These are phyloP conservation scores for Cheilosia grossa DNA, from an alignment of 2,888 invertebrate species.

Conservation along the genomic window DNA sequence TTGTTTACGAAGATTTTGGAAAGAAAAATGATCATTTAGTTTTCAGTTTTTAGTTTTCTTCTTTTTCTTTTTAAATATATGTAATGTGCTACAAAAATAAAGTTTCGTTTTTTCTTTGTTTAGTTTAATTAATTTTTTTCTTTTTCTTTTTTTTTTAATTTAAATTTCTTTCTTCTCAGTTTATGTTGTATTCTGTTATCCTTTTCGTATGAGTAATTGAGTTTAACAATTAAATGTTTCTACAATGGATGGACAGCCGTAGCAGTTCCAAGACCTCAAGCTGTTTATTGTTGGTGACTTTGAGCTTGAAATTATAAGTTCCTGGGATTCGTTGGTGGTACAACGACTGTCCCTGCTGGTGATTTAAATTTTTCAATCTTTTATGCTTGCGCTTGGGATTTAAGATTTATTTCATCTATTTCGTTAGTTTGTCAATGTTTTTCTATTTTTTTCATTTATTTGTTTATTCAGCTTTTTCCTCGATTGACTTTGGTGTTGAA, in stretches of 20 bases:
- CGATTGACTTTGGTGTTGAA: constrained; percentile 9
- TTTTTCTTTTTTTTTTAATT: constrained; percentile 43
- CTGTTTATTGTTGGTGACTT: background rate
- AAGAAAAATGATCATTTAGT: constrained; percentile 44
- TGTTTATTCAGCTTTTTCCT: background rate
- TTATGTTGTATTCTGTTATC: constrained; percentile 47
- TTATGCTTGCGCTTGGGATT: background rate
- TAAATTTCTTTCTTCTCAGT: constrained; percentile 53
- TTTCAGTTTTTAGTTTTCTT: constrained; percentile 5
- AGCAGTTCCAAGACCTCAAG: constrained; percentile 8
- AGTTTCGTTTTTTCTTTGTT: constrained; percentile 46
- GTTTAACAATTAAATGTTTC: constrained; percentile 19
- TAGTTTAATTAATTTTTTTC: constrained; percentile 34
- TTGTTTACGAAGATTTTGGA: constrained; percentile 47
- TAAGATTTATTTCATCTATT: constrained; percentile 2
- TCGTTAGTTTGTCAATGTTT: background rate
- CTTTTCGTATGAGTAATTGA: constrained; percentile 53
- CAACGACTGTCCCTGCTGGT: background rate
- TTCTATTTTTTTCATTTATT: background rate
- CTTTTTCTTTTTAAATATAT: constrained; percentile 34
- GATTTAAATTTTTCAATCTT: background rate
- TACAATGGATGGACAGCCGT: background rate
- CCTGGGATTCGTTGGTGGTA: background rate
- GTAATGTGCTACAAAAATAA: constrained; percentile 75
- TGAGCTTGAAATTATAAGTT: background rate